Percentiles rank a stretch among this genome's conserved stretches.
Evolutionary conservation across 2,888 invertebrate genomes (phyloP).

Genomic region (Merodon equestris): DNA sequence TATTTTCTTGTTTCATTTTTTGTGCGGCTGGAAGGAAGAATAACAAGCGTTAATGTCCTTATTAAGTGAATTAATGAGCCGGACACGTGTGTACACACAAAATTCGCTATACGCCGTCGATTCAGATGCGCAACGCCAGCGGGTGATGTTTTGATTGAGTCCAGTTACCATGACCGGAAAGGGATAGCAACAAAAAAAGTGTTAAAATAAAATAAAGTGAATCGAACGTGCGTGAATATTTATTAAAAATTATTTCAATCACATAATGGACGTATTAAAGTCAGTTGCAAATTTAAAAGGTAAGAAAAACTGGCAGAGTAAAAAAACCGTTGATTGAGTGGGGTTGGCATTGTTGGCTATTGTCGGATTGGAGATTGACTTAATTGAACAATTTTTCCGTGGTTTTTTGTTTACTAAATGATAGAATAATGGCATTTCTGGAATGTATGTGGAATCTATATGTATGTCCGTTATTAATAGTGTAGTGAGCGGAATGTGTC

Average conservation of each 20-base stretch:
- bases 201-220: no score
- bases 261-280: slow-evolving; percentile 7
- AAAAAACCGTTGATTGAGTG: no score
- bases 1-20: not conserved
- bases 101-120: no score
- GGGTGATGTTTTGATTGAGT: slow-evolving; percentile 24
- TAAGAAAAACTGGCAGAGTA: no score
- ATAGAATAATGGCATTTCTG: no score
- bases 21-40: not conserved
- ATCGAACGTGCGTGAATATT: slow-evolving; percentile 15
- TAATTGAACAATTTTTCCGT: not conserved
- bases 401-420: no score
- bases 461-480: no score
- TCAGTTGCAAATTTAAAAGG: not conserved
- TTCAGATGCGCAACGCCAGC: not conserved
- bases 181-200: no score
- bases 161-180: slow-evolving; percentile 11
- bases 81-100: not conserved
- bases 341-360: not conserved
- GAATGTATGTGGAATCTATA: no score
- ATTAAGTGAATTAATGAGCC: slow-evolving; percentile 36
- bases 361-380: not conserved
- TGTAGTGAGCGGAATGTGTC: no score
- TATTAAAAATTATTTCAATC: slow-evolving; percentile 34
- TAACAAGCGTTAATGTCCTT: slow-evolving; percentile 37